Base-by-base conservation (phyloP, 1,140 invertebrate genomes). In the Aphelinus certus region DNA sequence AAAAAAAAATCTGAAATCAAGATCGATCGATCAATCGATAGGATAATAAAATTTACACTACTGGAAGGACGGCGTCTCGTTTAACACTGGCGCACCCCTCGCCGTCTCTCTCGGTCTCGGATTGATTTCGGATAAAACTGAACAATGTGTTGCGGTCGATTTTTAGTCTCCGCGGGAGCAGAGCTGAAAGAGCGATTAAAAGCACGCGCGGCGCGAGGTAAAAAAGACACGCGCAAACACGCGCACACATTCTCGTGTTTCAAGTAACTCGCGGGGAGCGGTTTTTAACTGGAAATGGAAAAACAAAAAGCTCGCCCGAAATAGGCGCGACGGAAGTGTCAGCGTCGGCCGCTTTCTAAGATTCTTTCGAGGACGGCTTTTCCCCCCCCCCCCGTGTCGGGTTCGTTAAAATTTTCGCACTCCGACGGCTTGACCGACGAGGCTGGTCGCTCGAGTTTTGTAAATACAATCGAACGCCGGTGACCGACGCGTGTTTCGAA, bases 31-130 rank as follows among this genome's bases (percentile, higher is more conserved):
- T 76, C 63, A 74, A 76, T 58, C 68, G 68, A 63, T 71, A 74
- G 77, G 72, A 76, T 75, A 74, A 77, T 55, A 71, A 71, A 76
- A n/a, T 62, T 58, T 76, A 79, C 73, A 55, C 77, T 83, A 80
- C 47, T 78, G 71, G 78, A 77, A 83, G 78, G 79, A 82, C 81
- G 78, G 78, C 81, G 75, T 73, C 71, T 73, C 45, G 57, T 74
- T 56, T 66, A 45, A 51, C 61, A 43, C 45, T 56, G 43, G 53
- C 47, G 26, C 26, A 26, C 26, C 26, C 26, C 26, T 26, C 26
- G 26, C 58, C 7, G 45, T 58, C 57, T 58, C 43, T 58, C n/a
- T 10, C 57, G 43, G 45, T 43, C 48, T 48, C 48, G 1, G 46
- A 60, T 5, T 60, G 1, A 5, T 6, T 3, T 9, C 7, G 7